Conservation (phyloP, 2,797 vertebrate genomes). For the Sebastes baramenuke region DNA sequence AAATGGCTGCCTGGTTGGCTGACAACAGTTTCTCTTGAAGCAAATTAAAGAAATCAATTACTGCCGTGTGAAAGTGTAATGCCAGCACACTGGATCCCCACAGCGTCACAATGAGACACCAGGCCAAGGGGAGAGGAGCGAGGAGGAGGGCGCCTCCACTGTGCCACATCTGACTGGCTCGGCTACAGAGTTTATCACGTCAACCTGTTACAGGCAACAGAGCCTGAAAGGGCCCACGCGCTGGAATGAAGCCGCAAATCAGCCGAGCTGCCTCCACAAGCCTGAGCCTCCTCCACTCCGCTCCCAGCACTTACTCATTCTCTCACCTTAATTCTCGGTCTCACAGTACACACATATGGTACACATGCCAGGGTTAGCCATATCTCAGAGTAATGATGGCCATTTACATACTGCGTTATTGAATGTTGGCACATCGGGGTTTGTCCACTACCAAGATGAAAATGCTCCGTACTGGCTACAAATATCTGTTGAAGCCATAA, state of each 20-base stretch:
- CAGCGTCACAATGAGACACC: conserved; percentile 61
- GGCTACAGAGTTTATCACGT: conserved; percentile 70
- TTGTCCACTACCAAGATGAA: background rate
- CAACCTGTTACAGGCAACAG: conserved; percentile 69
- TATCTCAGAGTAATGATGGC: conserved; percentile 4
- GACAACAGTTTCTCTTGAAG: conserved; percentile 80
- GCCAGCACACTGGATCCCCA: conserved; percentile 61
- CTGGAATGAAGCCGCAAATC: conserved; percentile 74
- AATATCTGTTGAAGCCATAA: background rate
- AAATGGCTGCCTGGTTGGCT: conserved; percentile 76
- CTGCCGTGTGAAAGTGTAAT: conserved; percentile 70
- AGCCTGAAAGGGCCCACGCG: conserved; percentile 72
- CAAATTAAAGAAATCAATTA: conserved; percentile 85
- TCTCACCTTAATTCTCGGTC: conserved; percentile 30
- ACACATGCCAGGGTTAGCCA: background rate
- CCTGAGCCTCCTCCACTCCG: conserved; percentile 67
- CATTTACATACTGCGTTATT: background rate
- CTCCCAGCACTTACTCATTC: conserved; percentile 67
- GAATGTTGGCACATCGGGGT: background rate
- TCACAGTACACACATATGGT: conserved; percentile 11
- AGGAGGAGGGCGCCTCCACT: conserved; percentile 40
- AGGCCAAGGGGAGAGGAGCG: conserved; percentile 50
- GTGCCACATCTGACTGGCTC: conserved; percentile 68
- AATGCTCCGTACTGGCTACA: background rate
- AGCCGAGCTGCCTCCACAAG: conserved; percentile 66